These are phyloP conservation scores for Microtus ochrogaster DNA, from an alignment of 2,113 vertebrate species.

Conservation along the genomic window DNA sequence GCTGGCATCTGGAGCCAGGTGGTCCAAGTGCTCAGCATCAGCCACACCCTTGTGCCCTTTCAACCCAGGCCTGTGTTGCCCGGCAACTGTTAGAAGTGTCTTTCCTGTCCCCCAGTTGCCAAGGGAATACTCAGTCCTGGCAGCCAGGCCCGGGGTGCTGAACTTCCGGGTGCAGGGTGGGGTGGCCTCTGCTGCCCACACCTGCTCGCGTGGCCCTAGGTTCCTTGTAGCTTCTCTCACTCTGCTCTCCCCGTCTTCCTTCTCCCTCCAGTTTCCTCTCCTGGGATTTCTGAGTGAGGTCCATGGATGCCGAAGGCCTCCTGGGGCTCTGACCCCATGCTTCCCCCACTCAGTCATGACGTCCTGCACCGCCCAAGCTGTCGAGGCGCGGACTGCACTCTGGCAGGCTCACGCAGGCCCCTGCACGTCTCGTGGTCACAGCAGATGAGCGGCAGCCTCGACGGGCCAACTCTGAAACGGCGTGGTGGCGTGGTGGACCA, in stretches of 20 bases:
- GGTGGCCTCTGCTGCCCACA: not conserved
- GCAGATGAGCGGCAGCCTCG: conserved; percentile 74
- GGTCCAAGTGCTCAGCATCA: no score
- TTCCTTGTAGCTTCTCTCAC: not conserved
- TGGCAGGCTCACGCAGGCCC: conserved; percentile 51
- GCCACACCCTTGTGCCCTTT: not conserved
- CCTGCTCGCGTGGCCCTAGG: not conserved
- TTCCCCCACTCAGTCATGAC: conserved; percentile 86
- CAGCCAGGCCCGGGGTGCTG: not conserved
- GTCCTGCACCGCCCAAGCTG: conserved; percentile 83
- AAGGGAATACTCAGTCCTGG: conserved; percentile 27
- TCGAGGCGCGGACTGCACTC: conserved; percentile 81
- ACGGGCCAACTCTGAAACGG: conserved; percentile 84
- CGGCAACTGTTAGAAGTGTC: conserved; percentile 30
- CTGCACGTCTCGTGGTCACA: conserved; percentile 3
- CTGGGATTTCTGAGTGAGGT: conserved; percentile 76
- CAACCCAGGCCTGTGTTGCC: conserved; percentile 25
- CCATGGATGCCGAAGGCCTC: conserved; percentile 81
- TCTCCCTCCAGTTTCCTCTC: conserved; percentile 26
- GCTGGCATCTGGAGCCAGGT: not conserved
- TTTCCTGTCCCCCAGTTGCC: conserved; percentile 45
- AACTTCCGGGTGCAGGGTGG: not conserved
- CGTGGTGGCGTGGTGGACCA: conserved; percentile 91
- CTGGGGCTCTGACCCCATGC: conserved; percentile 83
- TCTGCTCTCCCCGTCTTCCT: not conserved